These are phyloP conservation scores for Lutjanus erythropterus DNA, from an alignment of 2,113 vertebrate genomes.

Conservation along the genomic window DNA sequence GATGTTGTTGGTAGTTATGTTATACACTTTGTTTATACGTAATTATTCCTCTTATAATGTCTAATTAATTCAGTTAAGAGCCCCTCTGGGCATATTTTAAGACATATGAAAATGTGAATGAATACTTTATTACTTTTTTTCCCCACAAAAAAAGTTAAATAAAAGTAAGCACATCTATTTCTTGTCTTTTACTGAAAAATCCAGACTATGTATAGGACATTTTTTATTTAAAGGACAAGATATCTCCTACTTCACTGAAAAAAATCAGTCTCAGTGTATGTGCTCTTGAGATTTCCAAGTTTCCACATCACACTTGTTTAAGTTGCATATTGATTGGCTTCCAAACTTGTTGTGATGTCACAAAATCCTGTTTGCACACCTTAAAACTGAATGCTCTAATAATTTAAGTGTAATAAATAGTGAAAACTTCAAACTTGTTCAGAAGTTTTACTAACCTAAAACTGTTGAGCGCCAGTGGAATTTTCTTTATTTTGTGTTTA, in stretches of 20 bases:
- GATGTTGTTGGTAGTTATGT: too few species aligned
- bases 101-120: neutral
- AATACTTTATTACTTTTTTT: too few species aligned
- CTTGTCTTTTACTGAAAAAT: neutral
- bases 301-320: neutral
- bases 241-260: neutral
- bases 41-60: too few species aligned
- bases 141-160: neutral
- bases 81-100: neutral
- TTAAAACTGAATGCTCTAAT: too few species aligned
- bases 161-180: neutral
- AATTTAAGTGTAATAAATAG: too few species aligned
- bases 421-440: too few species aligned
- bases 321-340: neutral
- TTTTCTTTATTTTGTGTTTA: too few species aligned
- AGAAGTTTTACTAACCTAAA: too few species aligned
- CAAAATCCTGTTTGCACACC: too few species aligned
- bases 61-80: neutral
- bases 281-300: neutral
- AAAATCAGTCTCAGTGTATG: neutral
- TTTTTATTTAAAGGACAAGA: neutral
- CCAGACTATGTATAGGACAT: neutral
- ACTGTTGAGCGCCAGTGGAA: too few species aligned
- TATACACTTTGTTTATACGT: too few species aligned
- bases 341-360: neutral